Evolutionary conservation across 2,888 invertebrate species (phyloP).

Genomic region (Meloe dianella): DNA sequence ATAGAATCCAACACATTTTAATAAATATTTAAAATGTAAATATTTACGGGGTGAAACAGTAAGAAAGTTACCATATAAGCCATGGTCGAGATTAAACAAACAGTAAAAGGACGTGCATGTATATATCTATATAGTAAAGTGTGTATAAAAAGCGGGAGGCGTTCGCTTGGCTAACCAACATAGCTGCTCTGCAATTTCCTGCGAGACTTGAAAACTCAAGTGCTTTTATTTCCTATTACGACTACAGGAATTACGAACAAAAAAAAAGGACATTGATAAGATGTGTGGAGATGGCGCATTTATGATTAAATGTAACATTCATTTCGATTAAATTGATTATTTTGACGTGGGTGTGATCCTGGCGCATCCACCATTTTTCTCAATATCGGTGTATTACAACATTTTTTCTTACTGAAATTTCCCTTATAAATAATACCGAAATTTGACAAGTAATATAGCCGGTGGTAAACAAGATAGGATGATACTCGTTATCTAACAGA

Average conservation of each 20-base stretch:
- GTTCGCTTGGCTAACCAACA: slow-evolving; percentile 36
- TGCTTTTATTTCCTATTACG: slow-evolving; percentile 51
- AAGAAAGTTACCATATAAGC: slow-evolving; percentile 33
- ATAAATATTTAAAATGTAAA: slow-evolving; percentile 32
- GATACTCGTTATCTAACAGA: background rate
- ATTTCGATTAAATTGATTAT: slow-evolving; percentile 28
- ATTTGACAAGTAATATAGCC: background rate
- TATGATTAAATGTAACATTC: slow-evolving; percentile 44
- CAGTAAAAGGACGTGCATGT: slow-evolving; percentile 29
- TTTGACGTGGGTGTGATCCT: no score
- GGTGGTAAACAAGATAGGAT: background rate
- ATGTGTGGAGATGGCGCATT: slow-evolving; percentile 45
- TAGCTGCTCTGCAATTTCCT: slow-evolving; percentile 49
- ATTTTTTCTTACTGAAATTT: background rate
- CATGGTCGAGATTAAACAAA: slow-evolving; percentile 39
- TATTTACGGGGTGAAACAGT: slow-evolving; percentile 25
- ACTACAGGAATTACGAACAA: slow-evolving; percentile 45
- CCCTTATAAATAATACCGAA: background rate
- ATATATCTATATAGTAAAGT: no score
- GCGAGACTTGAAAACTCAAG: slow-evolving; percentile 50
- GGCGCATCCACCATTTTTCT: background rate
- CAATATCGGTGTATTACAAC: no score
- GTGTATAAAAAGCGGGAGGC: slow-evolving; percentile 27
- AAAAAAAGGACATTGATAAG: slow-evolving; percentile 44
- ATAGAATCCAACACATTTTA: slow-evolving; percentile 29